These are phyloP conservation scores for Papilio elwesi DNA, from an alignment of 2,888 invertebrate genomes.

Conservation along the genomic window DNA sequence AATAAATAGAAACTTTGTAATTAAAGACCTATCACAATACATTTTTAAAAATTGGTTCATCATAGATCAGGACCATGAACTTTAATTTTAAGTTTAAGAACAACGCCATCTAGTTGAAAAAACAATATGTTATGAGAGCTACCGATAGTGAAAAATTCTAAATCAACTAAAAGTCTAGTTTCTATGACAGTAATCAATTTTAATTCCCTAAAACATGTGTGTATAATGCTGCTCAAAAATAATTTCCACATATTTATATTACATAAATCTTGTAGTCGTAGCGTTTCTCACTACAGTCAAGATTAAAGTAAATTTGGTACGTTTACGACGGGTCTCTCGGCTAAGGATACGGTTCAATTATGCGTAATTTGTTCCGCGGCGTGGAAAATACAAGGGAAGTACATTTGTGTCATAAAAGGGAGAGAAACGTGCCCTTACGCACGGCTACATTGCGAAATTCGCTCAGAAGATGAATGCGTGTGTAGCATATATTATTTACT, in stretches of 20 bases:
- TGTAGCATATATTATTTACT: slow-evolving; percentile 17
- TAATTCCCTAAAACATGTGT: no score
- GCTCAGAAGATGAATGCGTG: neutral
- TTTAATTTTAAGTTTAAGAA: no score
- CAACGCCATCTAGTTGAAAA: no score
- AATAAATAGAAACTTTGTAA: no score
- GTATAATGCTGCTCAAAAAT: slow-evolving; percentile 4
- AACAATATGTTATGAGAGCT: no score
- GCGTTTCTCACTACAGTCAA: neutral
- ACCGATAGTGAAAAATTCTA: no score
- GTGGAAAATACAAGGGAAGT: slow-evolving; percentile 29
- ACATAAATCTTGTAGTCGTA: neutral
- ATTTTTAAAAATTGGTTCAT: no score
- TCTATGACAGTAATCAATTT: no score
- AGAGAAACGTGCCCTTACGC: slow-evolving; percentile 2
- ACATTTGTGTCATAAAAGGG: slow-evolving; percentile 25
- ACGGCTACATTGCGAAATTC: slow-evolving; percentile 1
- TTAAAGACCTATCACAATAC: no score
- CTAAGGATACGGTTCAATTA: slow-evolving; percentile 28
- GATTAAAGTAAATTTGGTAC: slow-evolving; percentile 18
- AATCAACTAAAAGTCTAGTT: no score
- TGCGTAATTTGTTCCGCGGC: slow-evolving; percentile 15
- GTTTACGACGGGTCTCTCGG: slow-evolving; percentile 5
- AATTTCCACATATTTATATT: slow-evolving; percentile 7
- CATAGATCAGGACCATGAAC: no score